Evolutionary conservation across 2,797 vertebrate species (phyloP).

Genomic region (Clamator glandarius): DNA sequence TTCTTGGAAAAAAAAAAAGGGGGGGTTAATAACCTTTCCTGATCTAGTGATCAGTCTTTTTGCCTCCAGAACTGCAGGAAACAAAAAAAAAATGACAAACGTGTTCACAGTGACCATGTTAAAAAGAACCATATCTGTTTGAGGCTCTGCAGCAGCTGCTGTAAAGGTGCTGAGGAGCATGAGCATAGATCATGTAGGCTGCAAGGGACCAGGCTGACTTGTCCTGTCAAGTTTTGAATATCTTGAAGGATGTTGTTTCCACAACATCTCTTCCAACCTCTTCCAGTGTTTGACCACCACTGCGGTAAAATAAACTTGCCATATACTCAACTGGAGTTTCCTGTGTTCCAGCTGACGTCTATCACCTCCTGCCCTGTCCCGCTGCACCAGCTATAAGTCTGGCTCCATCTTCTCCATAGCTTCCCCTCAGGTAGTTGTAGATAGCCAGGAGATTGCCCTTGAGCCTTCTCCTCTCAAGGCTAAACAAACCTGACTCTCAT

Average conservation of each 20-base stretch:
- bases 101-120: background rate
- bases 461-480: background rate
- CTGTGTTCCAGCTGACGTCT: background rate
- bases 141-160: background rate
- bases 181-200: accelerated
- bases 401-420: background rate
- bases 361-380: background rate
- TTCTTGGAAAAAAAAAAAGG: background rate
- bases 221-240: background rate
- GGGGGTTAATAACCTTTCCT: background rate
- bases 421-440: accelerated
- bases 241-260: background rate
- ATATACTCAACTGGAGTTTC: background rate
- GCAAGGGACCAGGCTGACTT: background rate
- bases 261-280: background rate
- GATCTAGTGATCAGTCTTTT: background rate
- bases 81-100: background rate
- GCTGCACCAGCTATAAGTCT: background rate
- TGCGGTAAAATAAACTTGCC: background rate
- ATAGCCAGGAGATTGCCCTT: background rate
- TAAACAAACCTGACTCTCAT: background rate
- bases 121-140: background rate
- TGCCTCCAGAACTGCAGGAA: background rate
- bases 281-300: background rate
- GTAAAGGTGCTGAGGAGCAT: background rate